These are phyloP conservation scores for Tupaia tana DNA, from an alignment of 2,113 vertebrate species.

Conservation along the genomic window DNA sequence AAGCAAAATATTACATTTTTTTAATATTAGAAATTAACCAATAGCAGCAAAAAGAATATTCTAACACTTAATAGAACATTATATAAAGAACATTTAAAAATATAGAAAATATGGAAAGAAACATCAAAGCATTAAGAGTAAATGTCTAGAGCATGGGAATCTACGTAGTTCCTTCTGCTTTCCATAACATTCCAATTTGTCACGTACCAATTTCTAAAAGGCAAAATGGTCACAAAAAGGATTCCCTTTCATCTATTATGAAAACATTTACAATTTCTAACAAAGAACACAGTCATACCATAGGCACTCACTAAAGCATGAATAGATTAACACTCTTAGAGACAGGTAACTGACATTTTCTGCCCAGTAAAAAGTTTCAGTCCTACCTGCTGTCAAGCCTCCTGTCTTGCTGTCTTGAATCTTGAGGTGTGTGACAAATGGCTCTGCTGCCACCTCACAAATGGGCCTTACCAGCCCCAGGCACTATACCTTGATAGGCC, in stretches of 20 bases:
- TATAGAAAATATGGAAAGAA: neutral
- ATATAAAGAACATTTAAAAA: neutral
- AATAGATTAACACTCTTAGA: neutral
- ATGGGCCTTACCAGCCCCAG: neutral
- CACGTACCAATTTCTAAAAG: neutral
- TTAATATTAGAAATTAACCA: neutral
- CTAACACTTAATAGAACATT: neutral
- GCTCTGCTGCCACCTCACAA: neutral
- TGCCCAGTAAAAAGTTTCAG: neutral
- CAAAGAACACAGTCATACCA: neutral
- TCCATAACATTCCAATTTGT: neutral
- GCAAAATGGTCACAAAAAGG: neutral
- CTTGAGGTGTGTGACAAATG: rapidly evolving
- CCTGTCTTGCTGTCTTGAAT: neutral
- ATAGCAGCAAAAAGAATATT: neutral
- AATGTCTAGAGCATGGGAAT: neutral
- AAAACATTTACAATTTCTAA: neutral
- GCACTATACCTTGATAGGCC: no score
- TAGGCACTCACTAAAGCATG: neutral
- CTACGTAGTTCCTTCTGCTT: neutral
- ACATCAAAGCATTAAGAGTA: neutral
- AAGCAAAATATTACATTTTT: neutral
- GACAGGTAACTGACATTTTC: neutral
- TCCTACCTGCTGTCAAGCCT: neutral
- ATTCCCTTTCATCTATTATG: neutral